Conservation (phyloP, 2,113 vertebrate species). For the Aspidoscelis tigris region DNA sequence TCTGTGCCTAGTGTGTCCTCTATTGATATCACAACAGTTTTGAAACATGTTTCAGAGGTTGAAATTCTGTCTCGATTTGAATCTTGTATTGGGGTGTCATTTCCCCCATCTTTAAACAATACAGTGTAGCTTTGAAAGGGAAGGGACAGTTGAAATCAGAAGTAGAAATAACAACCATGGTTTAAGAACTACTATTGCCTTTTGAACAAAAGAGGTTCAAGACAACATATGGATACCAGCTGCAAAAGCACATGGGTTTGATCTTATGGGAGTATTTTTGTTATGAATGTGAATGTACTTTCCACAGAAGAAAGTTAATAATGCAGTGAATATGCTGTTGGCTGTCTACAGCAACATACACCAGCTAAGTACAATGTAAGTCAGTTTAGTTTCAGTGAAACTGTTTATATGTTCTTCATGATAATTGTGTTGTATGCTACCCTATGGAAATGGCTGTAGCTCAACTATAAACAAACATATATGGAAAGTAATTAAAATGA, state of each 20-base stretch:
- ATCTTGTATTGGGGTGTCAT: not conserved
- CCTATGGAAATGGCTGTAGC: no score
- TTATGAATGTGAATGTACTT: constrained; percentile 21
- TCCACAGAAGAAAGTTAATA: constrained; percentile 9
- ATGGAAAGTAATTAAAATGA: no score
- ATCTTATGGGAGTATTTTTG: constrained; percentile 17
- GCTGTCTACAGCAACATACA: not conserved
- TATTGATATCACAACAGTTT: no score
- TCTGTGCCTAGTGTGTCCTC: no score
- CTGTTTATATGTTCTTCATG: not conserved
- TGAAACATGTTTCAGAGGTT: not conserved
- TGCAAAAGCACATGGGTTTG: constrained; percentile 52
- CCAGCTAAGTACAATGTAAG: not conserved
- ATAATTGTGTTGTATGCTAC: not conserved
- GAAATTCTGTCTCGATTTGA: not conserved
- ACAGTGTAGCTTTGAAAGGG: constrained; percentile 35
- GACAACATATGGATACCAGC: constrained; percentile 47
- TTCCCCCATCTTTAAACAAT: not conserved
- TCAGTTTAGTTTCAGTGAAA: not conserved
- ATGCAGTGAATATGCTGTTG: not conserved
- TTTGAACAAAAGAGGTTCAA: constrained; percentile 48
- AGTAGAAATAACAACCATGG: constrained; percentile 27
- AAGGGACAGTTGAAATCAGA: constrained; percentile 11
- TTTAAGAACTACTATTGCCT: constrained; percentile 39
- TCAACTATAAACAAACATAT: no score